A percentile compares a stretch with the other conserved stretches of the same genome.
Evolutionary conservation across 1,140 invertebrate genomes (phyloP).

Genomic region (Hyposmocoma kahamanoa): DNA sequence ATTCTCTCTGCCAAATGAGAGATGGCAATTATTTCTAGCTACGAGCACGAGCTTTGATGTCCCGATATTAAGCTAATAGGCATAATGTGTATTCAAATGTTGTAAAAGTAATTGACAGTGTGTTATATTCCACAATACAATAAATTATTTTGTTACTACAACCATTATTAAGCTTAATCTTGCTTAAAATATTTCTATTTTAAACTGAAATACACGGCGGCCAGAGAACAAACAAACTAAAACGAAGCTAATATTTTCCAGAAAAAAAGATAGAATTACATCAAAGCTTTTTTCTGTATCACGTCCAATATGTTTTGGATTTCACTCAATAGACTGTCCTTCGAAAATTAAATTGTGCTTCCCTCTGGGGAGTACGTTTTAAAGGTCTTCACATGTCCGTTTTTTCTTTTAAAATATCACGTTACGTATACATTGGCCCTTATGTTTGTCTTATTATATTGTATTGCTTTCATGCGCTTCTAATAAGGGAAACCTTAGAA

Average conservation of each 20-base stretch:
- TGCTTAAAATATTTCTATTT: too few species aligned
- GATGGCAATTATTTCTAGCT: slow-evolving; percentile 24
- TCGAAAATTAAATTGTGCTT: slow-evolving; percentile 7
- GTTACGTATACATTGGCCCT: not conserved
- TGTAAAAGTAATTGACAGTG: too few species aligned
- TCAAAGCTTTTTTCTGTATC: slow-evolving; percentile 6
- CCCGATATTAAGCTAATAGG: too few species aligned
- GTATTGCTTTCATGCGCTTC: slow-evolving; percentile 6
- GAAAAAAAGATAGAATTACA: slow-evolving; percentile 5
- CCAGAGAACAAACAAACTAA: not conserved
- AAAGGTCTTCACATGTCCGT: slow-evolving; percentile 8
- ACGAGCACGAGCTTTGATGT: slow-evolving; percentile 7
- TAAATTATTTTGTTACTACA: too few species aligned
- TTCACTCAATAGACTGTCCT: slow-evolving; percentile 9
- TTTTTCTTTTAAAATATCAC: slow-evolving; percentile 10
- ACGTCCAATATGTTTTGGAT: slow-evolving; percentile 9
- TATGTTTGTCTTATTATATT: slow-evolving; percentile 7
- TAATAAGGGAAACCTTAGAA: slow-evolving; percentile 9
- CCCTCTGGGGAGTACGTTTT: slow-evolving; percentile 3
- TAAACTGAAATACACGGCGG: too few species aligned
- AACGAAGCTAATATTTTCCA: slow-evolving; percentile 4
- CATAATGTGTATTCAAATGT: too few species aligned
- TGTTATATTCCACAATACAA: too few species aligned
- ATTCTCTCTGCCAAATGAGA: slow-evolving; percentile 37
- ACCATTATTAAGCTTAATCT: too few species aligned